A percentile compares a stretch with the other conserved stretches of the same genome.
Evolutionary conservation across 2,888 invertebrate genomes (phyloP).

Genomic region (Scaptomyza tumidula): DNA sequence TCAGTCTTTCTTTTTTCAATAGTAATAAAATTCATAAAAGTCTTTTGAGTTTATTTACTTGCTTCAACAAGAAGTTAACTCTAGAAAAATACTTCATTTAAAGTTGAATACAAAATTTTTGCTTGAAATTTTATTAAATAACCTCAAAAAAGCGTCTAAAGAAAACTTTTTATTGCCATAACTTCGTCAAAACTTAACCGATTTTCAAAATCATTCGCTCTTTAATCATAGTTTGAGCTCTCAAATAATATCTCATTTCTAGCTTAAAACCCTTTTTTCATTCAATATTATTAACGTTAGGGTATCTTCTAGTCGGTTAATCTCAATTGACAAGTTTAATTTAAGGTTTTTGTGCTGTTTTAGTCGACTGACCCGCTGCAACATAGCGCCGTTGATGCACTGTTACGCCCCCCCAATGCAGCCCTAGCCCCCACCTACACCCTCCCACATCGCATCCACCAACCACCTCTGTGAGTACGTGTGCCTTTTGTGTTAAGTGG

Average conservation of each 20-base stretch:
- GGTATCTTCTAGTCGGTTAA: not conserved
- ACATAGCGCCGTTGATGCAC: not conserved
- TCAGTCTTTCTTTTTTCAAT: too few relatives aligned
- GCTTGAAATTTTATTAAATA: too few relatives aligned
- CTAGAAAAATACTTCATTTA: too few relatives aligned
- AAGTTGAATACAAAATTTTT: too few relatives aligned
- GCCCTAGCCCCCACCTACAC: not conserved
- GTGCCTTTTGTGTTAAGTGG: constrained; percentile 74
- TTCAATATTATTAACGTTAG: not conserved
- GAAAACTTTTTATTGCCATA: too few relatives aligned
- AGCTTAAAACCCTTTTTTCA: too few relatives aligned
- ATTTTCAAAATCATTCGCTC: not conserved
- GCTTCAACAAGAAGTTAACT: too few relatives aligned
- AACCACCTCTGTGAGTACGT: constrained; percentile 40
- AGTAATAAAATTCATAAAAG: too few relatives aligned
- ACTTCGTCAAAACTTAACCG: not conserved
- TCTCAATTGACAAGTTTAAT: too few relatives aligned
- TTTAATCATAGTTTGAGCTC: too few relatives aligned
- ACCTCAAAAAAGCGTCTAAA: not conserved
- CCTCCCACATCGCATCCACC: not conserved
- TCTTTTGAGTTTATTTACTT: too few relatives aligned
- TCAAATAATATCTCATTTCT: not conserved
- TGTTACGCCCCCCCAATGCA: not conserved
- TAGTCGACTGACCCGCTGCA: constrained; percentile 8
- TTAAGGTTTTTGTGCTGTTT: not conserved